phyloP scores from a whole-genome alignment of 2,888 invertebrate species.

The Rhodophaea formosa region DNA sequence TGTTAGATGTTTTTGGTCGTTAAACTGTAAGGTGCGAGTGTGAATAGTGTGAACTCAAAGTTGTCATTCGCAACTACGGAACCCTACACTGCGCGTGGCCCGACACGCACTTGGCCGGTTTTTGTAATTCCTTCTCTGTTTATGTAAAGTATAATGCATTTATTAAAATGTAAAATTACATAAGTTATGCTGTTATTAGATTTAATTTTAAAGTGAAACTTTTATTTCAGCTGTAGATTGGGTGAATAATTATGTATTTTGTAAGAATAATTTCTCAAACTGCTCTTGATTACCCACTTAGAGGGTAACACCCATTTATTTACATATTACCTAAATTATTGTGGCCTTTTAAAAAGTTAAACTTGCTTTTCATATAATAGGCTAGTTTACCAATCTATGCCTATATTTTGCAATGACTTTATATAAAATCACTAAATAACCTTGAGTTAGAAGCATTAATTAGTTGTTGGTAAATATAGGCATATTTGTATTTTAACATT shows the following conservation, averaged over 20 bases:
- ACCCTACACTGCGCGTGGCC: too few species aligned
- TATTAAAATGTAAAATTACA: slow-evolving; percentile 39
- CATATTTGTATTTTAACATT: slow-evolving; percentile 42
- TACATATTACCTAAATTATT: slow-evolving; percentile 76
- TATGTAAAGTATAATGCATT: slow-evolving; percentile 53
- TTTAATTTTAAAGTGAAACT: slow-evolving; percentile 27
- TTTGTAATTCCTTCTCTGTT: slow-evolving; percentile 26
- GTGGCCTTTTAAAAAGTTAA: slow-evolving; percentile 75
- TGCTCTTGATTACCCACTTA: slow-evolving; percentile 58
- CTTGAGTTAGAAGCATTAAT: slow-evolving; percentile 15
- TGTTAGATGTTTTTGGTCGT: too few species aligned
- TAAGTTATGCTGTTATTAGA: slow-evolving; percentile 30
- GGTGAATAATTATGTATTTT: slow-evolving; percentile 50
- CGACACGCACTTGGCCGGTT: too few species aligned
- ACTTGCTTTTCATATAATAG: slow-evolving; percentile 73
- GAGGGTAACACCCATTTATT: slow-evolving; percentile 67
- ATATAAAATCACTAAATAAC: slow-evolving; percentile 18
- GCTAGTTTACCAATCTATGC: slow-evolving; percentile 59
- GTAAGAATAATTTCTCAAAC: slow-evolving; percentile 58
- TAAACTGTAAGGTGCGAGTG: too few species aligned
- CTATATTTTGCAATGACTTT: slow-evolving; percentile 48
- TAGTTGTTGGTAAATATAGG: slow-evolving; percentile 48
- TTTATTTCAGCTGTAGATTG: slow-evolving; percentile 59
- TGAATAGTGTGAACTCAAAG: too few species aligned
- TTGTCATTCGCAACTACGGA: too few species aligned